phyloP scores from a whole-genome alignment of 2,797 vertebrate genomes.

The Protosalanx chinensis region DNA sequence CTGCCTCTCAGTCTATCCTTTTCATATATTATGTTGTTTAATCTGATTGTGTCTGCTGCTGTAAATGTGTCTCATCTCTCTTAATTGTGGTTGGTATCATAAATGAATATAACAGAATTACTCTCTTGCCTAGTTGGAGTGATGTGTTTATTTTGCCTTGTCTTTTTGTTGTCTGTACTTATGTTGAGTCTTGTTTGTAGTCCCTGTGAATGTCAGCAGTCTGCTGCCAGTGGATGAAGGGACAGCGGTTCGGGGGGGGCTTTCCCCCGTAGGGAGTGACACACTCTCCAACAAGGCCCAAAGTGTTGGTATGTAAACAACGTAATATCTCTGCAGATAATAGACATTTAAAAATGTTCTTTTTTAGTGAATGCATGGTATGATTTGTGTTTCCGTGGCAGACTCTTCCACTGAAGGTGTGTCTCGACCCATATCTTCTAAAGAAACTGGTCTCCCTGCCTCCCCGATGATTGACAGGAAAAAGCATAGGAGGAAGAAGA shows the following conservation, averaged over 20 bases:
- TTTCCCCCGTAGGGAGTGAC: slow-evolving; percentile 70
- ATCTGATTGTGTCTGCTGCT: no score
- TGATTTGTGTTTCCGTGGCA: slow-evolving; percentile 27
- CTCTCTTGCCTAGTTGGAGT: not conserved
- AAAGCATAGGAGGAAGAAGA: slow-evolving; percentile 90
- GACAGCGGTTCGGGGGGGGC: slow-evolving; percentile 62
- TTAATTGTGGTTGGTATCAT: no score
- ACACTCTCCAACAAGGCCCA: slow-evolving; percentile 64
- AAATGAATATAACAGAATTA: not conserved
- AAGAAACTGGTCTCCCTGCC: slow-evolving; percentile 74
- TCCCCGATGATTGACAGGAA: slow-evolving; percentile 86
- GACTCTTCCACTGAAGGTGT: slow-evolving; percentile 81
- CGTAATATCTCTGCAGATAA: not conserved
- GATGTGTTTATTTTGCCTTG: not conserved
- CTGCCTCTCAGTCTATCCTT: not conserved
- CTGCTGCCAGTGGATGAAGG: slow-evolving; percentile 79
- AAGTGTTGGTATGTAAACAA: slow-evolving; percentile 67
- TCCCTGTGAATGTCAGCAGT: slow-evolving; percentile 70
- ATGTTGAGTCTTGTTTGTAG: slow-evolving; percentile 42
- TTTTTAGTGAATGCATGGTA: not conserved
- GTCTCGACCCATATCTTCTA: slow-evolving; percentile 76
- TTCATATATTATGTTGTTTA: not conserved
- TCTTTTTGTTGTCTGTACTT: no score
- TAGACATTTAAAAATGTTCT: not conserved
- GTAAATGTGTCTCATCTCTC: not conserved